These are phyloP conservation scores for Neuroterus valhalla DNA, from an alignment of 1,140 invertebrate species.

Conservation along the genomic window DNA sequence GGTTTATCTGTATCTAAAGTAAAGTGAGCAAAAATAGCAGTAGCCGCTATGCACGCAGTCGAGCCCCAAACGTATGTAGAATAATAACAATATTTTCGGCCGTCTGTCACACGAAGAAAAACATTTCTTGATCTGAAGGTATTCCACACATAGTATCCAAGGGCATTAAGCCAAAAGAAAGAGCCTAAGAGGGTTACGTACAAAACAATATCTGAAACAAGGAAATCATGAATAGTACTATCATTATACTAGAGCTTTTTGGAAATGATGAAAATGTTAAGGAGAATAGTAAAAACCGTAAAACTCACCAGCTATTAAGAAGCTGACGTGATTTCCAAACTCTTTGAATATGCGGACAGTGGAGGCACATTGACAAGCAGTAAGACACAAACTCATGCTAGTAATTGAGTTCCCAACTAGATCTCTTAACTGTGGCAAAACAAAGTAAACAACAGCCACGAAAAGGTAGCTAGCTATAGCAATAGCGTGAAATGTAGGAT, in stretches of 20 bases:
- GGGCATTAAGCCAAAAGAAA: conserved; percentile 89
- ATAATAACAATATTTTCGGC: conserved; percentile 89
- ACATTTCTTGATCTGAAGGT: conserved; percentile 89
- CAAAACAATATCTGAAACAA: conserved; percentile 82
- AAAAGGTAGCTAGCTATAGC: conserved; percentile 83
- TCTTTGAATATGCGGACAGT: conserved; percentile 87
- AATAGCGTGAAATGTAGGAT: conserved; percentile 84
- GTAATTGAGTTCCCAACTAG: conserved; percentile 89
- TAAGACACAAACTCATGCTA: conserved; percentile 84
- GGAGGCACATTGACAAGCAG: conserved; percentile 84
- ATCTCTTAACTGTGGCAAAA: conserved; percentile 87
- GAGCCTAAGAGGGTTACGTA: conserved; percentile 84
- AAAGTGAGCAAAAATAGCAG: conserved; percentile 87
- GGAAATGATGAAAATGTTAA: too few species aligned
- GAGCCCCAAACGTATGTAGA: conserved; percentile 86
- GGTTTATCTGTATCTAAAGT: conserved; percentile 82
- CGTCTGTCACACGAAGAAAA: conserved; percentile 87
- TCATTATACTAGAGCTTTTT: too few species aligned
- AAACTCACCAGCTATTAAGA: conserved; percentile 82
- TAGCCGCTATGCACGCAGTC: conserved; percentile 80
- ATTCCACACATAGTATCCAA: conserved; percentile 91
- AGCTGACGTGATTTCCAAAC: conserved; percentile 85
- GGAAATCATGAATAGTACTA: too few species aligned
- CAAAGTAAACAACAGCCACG: conserved; percentile 87
- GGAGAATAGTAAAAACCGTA: background rate